Evolutionary conservation across 1,140 invertebrate genomes (phyloP), one percentile per base, ranked within the genome.

Genomic region (Drepana arcuata): DNA sequence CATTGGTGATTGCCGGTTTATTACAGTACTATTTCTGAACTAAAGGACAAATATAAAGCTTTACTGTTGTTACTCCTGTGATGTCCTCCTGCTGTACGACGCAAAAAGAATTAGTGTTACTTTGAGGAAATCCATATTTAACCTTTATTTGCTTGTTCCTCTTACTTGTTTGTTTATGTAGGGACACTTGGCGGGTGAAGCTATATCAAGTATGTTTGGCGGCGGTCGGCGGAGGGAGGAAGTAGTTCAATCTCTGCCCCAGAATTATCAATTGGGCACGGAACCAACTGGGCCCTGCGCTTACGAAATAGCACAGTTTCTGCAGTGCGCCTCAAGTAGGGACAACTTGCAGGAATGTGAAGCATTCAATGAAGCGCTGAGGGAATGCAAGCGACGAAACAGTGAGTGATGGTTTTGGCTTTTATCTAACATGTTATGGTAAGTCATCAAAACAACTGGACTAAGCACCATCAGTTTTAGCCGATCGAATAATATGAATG

Each of bases 131-230:
- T n/a, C n/a, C n/a, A n/a, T n/a, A n/a, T n/a, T n/a, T n/a, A n/a
- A n/a, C n/a, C n/a, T n/a, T n/a, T n/a, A n/a, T n/a, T n/a, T n/a
- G n/a, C n/a, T n/a, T n/a, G n/a, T n/a, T n/a, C n/a, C n/a, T n/a
- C n/a, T n/a, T n/a, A n/a, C n/a, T n/a, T n/a, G n/a, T 21, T 21
- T 21, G 10, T 24, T 10, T 40, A 32, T 33, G 3, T 29, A 89
- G 88, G 95, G 94, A 12, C 94, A 96, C 56, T 88, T 92, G 14
- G 85, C 94, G 14, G 95, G 94, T 16, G 88, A 92, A 70, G 93
- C 92, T 6, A 66, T 96, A 21, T 92, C 92, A 18, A 90, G 94
- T 21, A 69, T 93, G 67, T 92, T 94, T 52, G 86, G 90, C 37
- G 92, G 90, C 36, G 92, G 93, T 9, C 88, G 87, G 9, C 84